Evolutionary conservation across 2,113 vertebrate genomes (phyloP), one percentile per base, ranked within the genome.

Genomic region (Ptilorrhoa leucosticta): DNA sequence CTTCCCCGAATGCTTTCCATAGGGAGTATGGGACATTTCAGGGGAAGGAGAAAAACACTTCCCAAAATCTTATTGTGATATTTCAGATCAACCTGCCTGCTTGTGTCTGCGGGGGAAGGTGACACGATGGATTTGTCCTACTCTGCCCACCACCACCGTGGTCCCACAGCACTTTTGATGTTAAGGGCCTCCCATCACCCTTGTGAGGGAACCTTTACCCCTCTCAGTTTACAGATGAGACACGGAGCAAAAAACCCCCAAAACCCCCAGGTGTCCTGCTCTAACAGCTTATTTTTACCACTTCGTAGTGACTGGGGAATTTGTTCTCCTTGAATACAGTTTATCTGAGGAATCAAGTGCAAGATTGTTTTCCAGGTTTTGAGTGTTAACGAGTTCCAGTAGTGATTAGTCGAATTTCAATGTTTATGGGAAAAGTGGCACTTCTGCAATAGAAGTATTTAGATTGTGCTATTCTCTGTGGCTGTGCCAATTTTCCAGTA

Each of bases 341-440:
- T 64, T 82, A 79, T 89, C 79, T 33, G 73, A 89, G n/a, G 63
- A 75, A 89, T 73, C 39, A 69, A 89, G 61, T 30, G 20, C 24
- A 50, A 68, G 61, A 87, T 18, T 18, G 3, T 87, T 92, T 89
- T 89, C 61, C 4, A 10, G 37, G 27, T 90, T 87, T 91, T 61
- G 57, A 85, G 88, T 53, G 48, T 45, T 53, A 61, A 58, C 0
- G 1, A 86, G 50, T 83, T 93, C 68, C 47, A 95, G 83, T 47
- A 89, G 44, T 56, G 72, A 94, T 92, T 83, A 90, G 94, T 86
- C 6, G 51, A 90, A 93, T 93, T 88, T 92, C 91, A 83, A 9
- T 92, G 76, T 89, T 93, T 92, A 81, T 83, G 83, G 76, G 76
- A 73, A 95, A 96, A 96, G 90, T 90, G 87, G 90, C 91, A 93